A percentile compares a stretch with the other conserved stretches of the same genome.
phyloP scores from a whole-genome alignment of 2,888 invertebrate species.

The Netelia virgata region DNA sequence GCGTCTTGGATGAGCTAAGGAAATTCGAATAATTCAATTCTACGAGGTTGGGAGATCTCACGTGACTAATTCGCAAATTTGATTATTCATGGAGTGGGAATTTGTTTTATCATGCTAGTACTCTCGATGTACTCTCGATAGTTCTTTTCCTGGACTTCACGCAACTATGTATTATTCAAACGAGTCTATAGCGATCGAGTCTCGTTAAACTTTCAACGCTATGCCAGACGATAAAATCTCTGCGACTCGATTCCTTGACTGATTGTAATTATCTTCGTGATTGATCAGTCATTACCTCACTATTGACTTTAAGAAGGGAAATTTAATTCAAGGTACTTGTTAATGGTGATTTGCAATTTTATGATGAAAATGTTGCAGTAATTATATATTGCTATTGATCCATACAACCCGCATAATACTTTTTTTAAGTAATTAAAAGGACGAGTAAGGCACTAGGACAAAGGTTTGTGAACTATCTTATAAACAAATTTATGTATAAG shows the following conservation, averaged over 20 bases:
- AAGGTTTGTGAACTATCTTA: no score
- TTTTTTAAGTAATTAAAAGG: no score
- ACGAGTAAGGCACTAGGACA: no score
- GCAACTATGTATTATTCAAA: background rate
- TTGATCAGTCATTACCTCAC: background rate
- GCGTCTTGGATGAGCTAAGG: slow-evolving; percentile 32
- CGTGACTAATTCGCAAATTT: slow-evolving; percentile 30
- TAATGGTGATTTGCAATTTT: no score
- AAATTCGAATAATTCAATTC: slow-evolving; percentile 48
- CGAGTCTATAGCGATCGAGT: background rate
- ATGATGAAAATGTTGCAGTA: no score
- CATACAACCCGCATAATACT: no score
- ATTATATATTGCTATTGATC: no score
- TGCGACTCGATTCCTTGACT: slow-evolving; percentile 29
- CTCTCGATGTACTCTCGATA: slow-evolving; percentile 8
- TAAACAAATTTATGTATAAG: no score
- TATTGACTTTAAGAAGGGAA: no score
- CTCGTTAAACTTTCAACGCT: slow-evolving; percentile 20
- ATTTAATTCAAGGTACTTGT: no score
- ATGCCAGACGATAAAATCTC: slow-evolving; percentile 10
- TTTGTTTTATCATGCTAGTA: slow-evolving; percentile 27
- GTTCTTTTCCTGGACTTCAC: background rate
- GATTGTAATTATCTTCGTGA: slow-evolving; percentile 27
- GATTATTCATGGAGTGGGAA: slow-evolving; percentile 54
- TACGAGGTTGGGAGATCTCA: slow-evolving; percentile 4